Evolutionary conservation across 2,797 vertebrate species (phyloP).

Genomic region (Aeoliscus strigatus): DNA sequence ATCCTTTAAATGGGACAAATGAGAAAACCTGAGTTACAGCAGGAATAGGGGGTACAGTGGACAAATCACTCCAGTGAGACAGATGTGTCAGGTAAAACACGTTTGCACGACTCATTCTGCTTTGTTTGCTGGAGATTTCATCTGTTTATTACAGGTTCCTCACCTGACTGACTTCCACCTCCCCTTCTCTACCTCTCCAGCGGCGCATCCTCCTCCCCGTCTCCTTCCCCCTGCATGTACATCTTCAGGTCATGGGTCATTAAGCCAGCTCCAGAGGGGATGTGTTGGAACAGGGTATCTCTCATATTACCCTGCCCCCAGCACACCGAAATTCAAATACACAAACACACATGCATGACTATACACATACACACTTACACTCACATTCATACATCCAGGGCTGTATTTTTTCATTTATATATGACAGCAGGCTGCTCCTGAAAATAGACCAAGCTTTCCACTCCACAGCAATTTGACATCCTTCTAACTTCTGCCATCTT

Average conservation of each 20-base stretch:
- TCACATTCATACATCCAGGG: too few species aligned
- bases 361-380: constrained; percentile 12
- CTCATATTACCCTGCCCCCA: constrained; percentile 62
- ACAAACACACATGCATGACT: constrained; percentile 45
- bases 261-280: constrained; percentile 67
- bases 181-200: constrained; percentile 18
- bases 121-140: constrained; percentile 54
- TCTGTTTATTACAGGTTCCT: constrained; percentile 45
- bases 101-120: constrained; percentile 38
- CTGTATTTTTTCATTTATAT: too few species aligned
- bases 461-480: too few species aligned
- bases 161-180: constrained; percentile 10
- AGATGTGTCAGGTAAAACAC: constrained; percentile 8
- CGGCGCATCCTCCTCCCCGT: constrained; percentile 15
- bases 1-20: too few species aligned
- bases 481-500: too few species aligned
- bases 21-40: too few species aligned
- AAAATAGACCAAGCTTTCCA: too few species aligned
- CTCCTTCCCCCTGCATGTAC: constrained; percentile 49
- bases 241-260: constrained; percentile 73
- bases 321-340: constrained; percentile 8
- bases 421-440: too few species aligned
- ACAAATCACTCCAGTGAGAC: constrained; percentile 8
- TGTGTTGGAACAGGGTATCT: constrained; percentile 68
- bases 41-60: too few species aligned